Percentiles rank a stretch among this genome's conserved stretches.
phyloP scores from a whole-genome alignment of 2,888 invertebrate species.

The Drosophila limbata region DNA sequence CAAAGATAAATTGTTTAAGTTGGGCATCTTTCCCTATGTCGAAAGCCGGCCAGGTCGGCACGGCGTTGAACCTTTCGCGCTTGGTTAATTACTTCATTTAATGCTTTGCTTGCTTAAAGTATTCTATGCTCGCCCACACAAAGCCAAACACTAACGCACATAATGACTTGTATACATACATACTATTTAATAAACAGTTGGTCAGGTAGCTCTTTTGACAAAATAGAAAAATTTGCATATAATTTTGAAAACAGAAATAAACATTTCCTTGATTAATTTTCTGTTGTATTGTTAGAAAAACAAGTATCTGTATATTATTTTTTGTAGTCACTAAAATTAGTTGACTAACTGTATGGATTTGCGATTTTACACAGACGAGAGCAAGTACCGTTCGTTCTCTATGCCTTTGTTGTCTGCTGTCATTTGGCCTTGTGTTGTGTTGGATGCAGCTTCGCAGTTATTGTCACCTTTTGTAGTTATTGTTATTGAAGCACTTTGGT shows the following conservation, averaged over 20 bases:
- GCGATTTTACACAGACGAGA: conserved; percentile 12
- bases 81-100: conserved; percentile 70
- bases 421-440: conserved; percentile 50
- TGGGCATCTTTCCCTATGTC: conserved; percentile 18
- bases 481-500: conserved; percentile 39
- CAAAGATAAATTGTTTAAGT: conserved; percentile 22
- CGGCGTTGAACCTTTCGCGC: conserved; percentile 72
- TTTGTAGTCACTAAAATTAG: background rate
- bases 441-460: conserved; percentile 41
- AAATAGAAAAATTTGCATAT: background rate
- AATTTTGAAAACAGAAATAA: background rate
- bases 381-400: conserved; percentile 62
- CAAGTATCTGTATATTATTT: background rate
- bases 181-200: background rate
- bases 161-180: conserved; percentile 7
- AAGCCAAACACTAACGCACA: conserved; percentile 8
- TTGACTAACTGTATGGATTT: conserved; percentile 21
- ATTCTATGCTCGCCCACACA: conserved; percentile 37
- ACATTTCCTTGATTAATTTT: background rate
- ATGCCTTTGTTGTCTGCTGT: conserved; percentile 72
- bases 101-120: conserved; percentile 38
- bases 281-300: background rate
- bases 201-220: background rate
- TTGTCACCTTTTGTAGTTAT: conserved; percentile 51
- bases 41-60: conserved; percentile 60